Percentiles rank a stretch among this genome's conserved stretches.
Conservation (phyloP, 2,797 vertebrate genomes). For the Melanotaenia nigrans region DNA sequence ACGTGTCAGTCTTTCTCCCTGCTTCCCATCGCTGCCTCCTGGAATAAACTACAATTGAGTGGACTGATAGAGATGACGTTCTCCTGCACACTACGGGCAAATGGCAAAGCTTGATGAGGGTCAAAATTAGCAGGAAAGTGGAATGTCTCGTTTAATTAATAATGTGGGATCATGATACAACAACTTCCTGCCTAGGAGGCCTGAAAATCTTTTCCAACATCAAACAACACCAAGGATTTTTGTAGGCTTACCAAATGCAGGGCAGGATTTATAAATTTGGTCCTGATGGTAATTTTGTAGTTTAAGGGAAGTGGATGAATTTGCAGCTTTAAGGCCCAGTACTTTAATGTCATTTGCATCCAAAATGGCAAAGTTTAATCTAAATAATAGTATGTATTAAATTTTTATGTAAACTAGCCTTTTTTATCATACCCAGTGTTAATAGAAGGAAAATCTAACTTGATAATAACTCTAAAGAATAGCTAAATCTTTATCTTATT, state of each 20-base stretch:
- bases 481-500: too few relatives aligned
- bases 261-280: neutral
- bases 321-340: too few relatives aligned
- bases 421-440: too few relatives aligned
- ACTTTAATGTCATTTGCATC: too few relatives aligned
- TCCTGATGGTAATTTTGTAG: neutral
- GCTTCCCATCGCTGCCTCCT: conserved; percentile 44
- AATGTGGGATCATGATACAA: neutral
- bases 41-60: conserved; percentile 46
- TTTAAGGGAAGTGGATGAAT: neutral
- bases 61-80: conserved; percentile 33
- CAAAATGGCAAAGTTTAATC: too few relatives aligned
- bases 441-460: too few relatives aligned
- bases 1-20: conserved; percentile 55
- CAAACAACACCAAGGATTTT: neutral
- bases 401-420: too few relatives aligned
- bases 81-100: neutral
- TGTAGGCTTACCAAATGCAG: neutral
- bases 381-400: too few relatives aligned
- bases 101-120: conserved; percentile 3
- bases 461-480: too few relatives aligned
- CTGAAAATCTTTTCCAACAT: neutral
- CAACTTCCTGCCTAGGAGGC: neutral
- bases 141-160: conserved; percentile 15
- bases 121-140: neutral